phyloP scores from a whole-genome alignment of 2,113 vertebrate species.

The Apodemus speciosus region DNA sequence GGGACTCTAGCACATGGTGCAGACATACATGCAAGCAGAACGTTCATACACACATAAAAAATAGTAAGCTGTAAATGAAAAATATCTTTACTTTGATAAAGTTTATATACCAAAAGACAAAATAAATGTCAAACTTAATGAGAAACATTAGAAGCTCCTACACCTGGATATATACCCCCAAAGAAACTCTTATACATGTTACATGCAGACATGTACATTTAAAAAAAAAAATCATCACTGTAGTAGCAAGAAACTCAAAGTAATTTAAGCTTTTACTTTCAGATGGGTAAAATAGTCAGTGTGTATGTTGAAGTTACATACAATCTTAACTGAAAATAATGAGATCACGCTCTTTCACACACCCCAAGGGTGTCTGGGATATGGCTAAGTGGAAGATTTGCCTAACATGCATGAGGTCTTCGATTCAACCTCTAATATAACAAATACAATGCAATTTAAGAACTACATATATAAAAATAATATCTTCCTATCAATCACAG shows the following conservation, averaged over 20 bases:
- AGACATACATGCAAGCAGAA: neutral
- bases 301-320: neutral
- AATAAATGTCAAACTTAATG: neutral
- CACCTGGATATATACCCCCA: neutral
- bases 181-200: neutral
- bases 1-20: neutral
- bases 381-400: neutral
- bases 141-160: neutral
- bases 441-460: neutral
- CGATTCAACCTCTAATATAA: neutral
- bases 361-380: neutral
- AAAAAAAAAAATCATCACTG: neutral
- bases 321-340: neutral
- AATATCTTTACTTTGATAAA: neutral
- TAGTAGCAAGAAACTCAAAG: neutral
- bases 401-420: neutral
- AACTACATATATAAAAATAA: neutral
- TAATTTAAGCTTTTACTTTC: constrained; percentile 11
- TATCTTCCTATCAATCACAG: neutral
- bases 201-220: neutral
- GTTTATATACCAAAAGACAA: neutral
- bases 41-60: neutral
- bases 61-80: neutral
- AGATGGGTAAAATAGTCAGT: neutral
- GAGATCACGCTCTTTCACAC: neutral